phyloP scores from a whole-genome alignment of 2,113 vertebrate species.

The Sylvia atricapilla region DNA sequence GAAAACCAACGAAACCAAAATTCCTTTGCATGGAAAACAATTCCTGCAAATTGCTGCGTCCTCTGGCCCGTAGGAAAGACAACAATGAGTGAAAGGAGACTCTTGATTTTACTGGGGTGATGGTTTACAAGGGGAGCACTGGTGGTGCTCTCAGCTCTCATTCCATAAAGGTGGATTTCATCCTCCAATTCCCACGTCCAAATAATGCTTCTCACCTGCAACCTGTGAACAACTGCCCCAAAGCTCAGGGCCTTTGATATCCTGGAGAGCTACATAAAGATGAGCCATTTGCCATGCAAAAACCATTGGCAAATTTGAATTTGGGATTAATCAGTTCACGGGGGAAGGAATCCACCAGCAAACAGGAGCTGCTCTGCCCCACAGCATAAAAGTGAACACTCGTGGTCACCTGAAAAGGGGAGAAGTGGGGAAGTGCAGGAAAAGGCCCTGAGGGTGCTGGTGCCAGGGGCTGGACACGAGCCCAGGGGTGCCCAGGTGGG shows the following conservation, averaged over 20 bases:
- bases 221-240: not conserved
- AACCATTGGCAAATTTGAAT: not conserved
- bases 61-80: not conserved
- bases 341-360: not conserved
- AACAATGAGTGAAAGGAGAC: not conserved
- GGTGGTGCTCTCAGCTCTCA: not conserved
- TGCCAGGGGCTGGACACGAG: not conserved
- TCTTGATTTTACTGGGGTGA: not conserved
- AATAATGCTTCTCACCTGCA: not conserved
- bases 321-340: not conserved
- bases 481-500: not conserved
- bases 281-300: conserved; percentile 22
- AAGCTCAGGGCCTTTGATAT: not conserved
- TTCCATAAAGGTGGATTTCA: not conserved
- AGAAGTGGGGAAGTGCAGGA: not conserved
- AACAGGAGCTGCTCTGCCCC: not conserved
- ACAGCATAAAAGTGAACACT: not conserved
- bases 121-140: not conserved
- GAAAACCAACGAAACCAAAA: not conserved
- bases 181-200: not conserved
- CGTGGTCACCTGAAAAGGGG: not conserved
- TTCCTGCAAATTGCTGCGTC: not conserved
- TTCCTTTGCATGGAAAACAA: not conserved
- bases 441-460: not conserved
- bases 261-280: not conserved